Conservation (phyloP, 1,140 invertebrate species). For the Drosophila elegans region DNA sequence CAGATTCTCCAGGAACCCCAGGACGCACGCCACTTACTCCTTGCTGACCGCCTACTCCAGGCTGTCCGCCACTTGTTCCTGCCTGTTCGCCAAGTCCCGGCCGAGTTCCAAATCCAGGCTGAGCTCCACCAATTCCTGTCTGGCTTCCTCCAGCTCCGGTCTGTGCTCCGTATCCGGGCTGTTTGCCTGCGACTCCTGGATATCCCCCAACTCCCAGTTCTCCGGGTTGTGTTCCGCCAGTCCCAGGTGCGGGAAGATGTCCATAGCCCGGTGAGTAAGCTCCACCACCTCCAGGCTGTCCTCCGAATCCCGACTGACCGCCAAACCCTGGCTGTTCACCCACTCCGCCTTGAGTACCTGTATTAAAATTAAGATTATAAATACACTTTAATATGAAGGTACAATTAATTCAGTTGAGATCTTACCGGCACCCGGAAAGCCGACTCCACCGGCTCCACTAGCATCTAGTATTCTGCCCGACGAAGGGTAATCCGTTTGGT, state of each 20-base stretch:
- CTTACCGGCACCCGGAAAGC: conserved; percentile 56
- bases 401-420: background rate
- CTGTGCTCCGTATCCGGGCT: conserved; percentile 19
- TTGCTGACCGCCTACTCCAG: background rate
- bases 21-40: conserved; percentile 1
- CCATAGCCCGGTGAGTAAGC: background rate
- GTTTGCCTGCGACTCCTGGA: conserved; percentile 12
- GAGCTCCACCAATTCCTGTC: background rate
- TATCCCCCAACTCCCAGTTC: conserved; percentile 14
- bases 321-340: conserved; percentile 4
- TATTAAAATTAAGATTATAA: background rate
- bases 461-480: conserved; percentile 34
- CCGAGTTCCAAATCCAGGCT: conserved; percentile 13
- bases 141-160: conserved; percentile 14
- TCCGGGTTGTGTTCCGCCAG: conserved; percentile 8
- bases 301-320: conserved; percentile 13
- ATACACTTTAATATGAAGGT: no score
- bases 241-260: background rate
- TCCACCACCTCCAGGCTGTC: background rate
- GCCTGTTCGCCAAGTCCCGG: conserved; percentile 18
- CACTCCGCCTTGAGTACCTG: conserved; percentile 24
- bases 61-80: background rate
- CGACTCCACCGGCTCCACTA: conserved; percentile 14
- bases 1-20: conserved; percentile 5
- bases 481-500: conserved; percentile 37